Conservation (phyloP, 2,797 vertebrate species). For the Taeniopygia guttata region DNA sequence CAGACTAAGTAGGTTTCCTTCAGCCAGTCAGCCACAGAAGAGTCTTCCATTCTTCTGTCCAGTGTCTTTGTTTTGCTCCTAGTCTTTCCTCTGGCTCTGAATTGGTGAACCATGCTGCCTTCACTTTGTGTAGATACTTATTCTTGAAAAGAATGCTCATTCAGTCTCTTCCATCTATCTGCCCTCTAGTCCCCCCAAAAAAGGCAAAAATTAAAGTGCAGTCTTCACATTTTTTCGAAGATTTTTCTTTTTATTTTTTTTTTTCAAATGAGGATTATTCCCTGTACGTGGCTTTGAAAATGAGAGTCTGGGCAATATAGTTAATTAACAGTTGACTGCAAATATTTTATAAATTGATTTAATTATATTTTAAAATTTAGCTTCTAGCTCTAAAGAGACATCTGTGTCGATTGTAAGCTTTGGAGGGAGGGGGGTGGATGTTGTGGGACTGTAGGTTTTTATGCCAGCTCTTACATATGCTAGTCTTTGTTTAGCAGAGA, state of each 20-base stretch:
- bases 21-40: conserved; percentile 57
- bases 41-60: conserved; percentile 49
- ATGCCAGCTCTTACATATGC: background rate
- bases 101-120: conserved; percentile 54
- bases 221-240: background rate
- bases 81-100: conserved; percentile 45
- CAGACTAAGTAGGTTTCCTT: conserved; percentile 57
- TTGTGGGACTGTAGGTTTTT: background rate
- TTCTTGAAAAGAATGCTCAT: conserved; percentile 37
- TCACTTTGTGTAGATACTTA: conserved; percentile 38
- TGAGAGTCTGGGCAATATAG: background rate
- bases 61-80: conserved; percentile 35
- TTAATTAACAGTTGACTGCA: conserved; percentile 13
- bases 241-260: background rate
- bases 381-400: background rate
- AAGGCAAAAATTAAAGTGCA: conserved; percentile 1
- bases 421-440: background rate
- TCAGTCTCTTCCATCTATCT: conserved; percentile 9
- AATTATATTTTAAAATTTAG: conserved; percentile 10
- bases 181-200: background rate
- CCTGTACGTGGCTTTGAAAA: conserved; percentile 55
- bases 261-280: background rate
- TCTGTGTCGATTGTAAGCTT: background rate
- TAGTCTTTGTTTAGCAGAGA: background rate
- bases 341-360: conserved; percentile 5